Conservation (phyloP, 2,113 vertebrate genomes). For the Orycteropus afer region DNA sequence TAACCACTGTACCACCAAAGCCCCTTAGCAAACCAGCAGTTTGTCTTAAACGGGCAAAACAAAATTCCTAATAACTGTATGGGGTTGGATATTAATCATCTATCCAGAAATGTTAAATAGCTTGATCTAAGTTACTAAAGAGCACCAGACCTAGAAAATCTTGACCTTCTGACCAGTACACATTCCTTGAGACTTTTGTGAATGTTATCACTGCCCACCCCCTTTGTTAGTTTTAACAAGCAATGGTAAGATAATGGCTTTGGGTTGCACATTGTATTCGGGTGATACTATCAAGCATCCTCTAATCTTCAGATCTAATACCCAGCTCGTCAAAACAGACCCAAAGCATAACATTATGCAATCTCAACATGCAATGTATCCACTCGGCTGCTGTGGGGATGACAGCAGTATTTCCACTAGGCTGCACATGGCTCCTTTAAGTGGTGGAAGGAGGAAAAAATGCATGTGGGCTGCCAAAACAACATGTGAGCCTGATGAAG, state of each 20-base stretch:
- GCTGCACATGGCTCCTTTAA: conserved; percentile 62
- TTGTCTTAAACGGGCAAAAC: not conserved
- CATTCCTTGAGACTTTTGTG: not conserved
- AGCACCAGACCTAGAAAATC: conserved; percentile 3
- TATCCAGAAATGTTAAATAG: not conserved
- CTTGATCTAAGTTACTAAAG: not conserved
- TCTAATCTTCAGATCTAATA: not conserved
- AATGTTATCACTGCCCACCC: not conserved
- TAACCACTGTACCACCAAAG: no score
- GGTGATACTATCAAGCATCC: not conserved
- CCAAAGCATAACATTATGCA: not conserved
- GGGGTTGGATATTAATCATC: not conserved
- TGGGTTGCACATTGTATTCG: not conserved
- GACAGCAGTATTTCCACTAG: rapidly evolving
- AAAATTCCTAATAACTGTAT: not conserved
- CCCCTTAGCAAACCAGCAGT: conserved; percentile 32
- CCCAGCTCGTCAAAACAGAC: not conserved
- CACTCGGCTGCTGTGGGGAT: not conserved
- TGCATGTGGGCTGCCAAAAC: conserved; percentile 50
- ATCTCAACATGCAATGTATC: rapidly evolving
- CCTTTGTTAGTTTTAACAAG: not conserved
- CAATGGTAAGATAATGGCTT: not conserved
- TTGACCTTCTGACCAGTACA: not conserved
- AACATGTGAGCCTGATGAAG: conserved; percentile 57
- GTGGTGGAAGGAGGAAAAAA: conserved; percentile 42